These are phyloP conservation scores for Varanus salvator DNA, from an alignment of 2,113 vertebrate genomes.

Conservation along the genomic window DNA sequence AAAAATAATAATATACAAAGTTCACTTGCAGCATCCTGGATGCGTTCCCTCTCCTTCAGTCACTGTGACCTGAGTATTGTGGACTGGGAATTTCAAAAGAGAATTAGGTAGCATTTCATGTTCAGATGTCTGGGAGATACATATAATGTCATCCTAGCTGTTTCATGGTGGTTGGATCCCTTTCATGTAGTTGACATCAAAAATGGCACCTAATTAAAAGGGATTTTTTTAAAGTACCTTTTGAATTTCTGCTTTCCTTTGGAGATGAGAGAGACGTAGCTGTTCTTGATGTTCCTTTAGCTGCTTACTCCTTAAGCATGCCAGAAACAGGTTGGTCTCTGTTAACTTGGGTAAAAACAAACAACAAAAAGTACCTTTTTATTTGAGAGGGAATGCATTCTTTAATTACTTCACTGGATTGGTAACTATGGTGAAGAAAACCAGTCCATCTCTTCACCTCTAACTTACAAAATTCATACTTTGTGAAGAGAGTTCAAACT, in stretches of 20 bases:
- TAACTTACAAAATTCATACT: not conserved
- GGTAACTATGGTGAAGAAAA: conserved; percentile 2
- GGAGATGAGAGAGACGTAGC: conserved; percentile 54
- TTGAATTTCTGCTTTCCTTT: conserved; percentile 64
- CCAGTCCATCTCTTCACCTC: not conserved
- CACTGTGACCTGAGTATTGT: conserved; percentile 32
- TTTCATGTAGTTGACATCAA: conserved; percentile 72
- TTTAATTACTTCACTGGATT: conserved; percentile 51
- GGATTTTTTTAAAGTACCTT: conserved; percentile 60
- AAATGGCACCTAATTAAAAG: conserved; percentile 77
- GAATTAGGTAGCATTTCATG: conserved; percentile 32
- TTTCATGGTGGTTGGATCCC: conserved; percentile 38
- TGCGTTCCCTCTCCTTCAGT: conserved; percentile 2
- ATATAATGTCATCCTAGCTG: conserved; percentile 17
- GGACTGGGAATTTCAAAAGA: conserved; percentile 55
- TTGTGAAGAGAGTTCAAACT: not conserved
- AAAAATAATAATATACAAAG: not conserved
- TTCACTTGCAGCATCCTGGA: conserved; percentile 38
- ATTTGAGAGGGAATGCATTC: conserved; percentile 26
- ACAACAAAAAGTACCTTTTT: not conserved
- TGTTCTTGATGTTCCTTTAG: conserved; percentile 56
- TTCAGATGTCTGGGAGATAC: conserved; percentile 35
- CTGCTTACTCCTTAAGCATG: conserved; percentile 61
- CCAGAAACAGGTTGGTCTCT: conserved; percentile 38
- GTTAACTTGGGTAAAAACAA: conserved; percentile 30